Base-by-base conservation (phyloP, 1,140 invertebrate genomes). In the Delia radicum region DNA sequence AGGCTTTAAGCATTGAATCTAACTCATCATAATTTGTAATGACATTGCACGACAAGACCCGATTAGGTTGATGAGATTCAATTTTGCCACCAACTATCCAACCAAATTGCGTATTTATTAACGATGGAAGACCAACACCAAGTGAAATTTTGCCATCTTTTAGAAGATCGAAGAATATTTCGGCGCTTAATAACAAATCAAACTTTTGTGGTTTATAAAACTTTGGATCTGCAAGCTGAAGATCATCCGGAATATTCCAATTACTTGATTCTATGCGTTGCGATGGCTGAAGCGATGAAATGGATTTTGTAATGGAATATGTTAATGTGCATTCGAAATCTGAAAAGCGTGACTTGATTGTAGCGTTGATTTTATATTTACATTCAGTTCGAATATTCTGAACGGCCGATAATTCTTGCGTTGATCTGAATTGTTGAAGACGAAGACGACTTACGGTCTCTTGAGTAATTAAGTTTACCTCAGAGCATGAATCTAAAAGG, bases 401-500 rank as follows among this genome's bases (percentile, higher is more conserved):
- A n/a, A 15, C 42, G 13, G 12, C 42, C n/a, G 42, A 10, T 48
- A n/a, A 15, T 15, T 48, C 12, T 48, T 48, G 42, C 13, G 13
- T 48, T 10, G 42, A 48, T 48, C 15, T 48, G 15, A n/a, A 4
- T 48, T 48, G 42, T 48, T 48, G 42, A 1, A 48, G 3, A 15
- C 42, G 42, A 48, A 48, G 48, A n/a, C 42, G 42, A 48, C 15
- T 55, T 6, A 10, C 21, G n/a, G 18, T 21, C 5, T 55, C 10
- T 27, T 15, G 55, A 21, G 6, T 73, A 15, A 76, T 73, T 27
- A 76, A 73, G 31, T 76, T 73, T 5, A 73, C 3, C 13, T 76
- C 46, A 18, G 67, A 72, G 26, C 26, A 69, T 1, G 75, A 76
- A 62, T 76, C 75, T 27, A 76, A 65, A 27, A 76, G 46, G 10